Conservation (phyloP, 2,888 invertebrate genomes). For the Microdon myrmicae region DNA sequence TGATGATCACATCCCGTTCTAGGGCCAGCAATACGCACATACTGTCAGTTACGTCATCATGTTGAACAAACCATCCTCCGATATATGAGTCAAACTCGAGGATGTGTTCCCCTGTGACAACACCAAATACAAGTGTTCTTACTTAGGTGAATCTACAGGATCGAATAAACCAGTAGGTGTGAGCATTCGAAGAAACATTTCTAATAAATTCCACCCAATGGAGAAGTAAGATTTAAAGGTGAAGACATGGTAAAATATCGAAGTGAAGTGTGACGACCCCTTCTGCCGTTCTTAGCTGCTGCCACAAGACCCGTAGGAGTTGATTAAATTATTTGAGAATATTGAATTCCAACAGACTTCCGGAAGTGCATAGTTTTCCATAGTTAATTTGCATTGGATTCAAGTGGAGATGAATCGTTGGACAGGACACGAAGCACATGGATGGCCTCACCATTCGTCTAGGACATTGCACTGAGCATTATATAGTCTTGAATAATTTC, state of each 20-base stretch:
- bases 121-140: conserved; percentile 10
- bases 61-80: conserved; percentile 40
- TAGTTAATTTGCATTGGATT: conserved; percentile 26
- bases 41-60: conserved; percentile 33
- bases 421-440: too few relatives aligned
- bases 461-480: too few relatives aligned
- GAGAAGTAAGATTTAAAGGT: conserved; percentile 10
- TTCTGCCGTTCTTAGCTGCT: conserved; percentile 38
- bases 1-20: conserved; percentile 16
- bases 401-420: conserved; percentile 27
- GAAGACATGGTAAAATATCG: background rate
- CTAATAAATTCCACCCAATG: conserved; percentile 36
- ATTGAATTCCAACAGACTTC: conserved; percentile 13
- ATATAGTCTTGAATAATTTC: conserved; percentile 6
- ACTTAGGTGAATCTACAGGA: too few relatives aligned
- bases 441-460: too few relatives aligned
- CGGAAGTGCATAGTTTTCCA: conserved; percentile 4
- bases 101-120: conserved; percentile 21
- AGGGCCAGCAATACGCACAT: conserved; percentile 5
- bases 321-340: conserved; percentile 43
- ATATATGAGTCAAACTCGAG: conserved; percentile 22
- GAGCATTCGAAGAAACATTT: conserved; percentile 23
- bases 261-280: conserved; percentile 26
- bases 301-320: conserved; percentile 32
- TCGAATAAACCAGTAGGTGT: conserved; percentile 8